A percentile compares a stretch with the other conserved stretches of the same genome.
These are phyloP conservation scores for Festucalex cinctus DNA, from an alignment of 2,113 vertebrate species.

Conservation along the genomic window DNA sequence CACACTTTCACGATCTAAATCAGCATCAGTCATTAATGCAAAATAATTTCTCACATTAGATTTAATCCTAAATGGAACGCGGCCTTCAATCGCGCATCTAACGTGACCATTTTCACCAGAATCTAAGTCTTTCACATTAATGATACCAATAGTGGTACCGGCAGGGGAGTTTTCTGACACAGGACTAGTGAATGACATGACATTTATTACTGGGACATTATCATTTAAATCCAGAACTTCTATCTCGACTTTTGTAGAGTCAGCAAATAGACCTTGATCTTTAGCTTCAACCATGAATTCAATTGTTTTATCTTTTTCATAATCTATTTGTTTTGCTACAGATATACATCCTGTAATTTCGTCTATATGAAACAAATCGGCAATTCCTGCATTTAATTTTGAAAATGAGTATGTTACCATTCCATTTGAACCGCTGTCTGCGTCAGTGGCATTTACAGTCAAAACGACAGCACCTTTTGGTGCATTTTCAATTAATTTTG, in stretches of 20 bases:
- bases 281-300: slow-evolving; percentile 54
- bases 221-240: slow-evolving; percentile 61
- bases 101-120: slow-evolving; percentile 52
- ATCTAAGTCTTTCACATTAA: slow-evolving; percentile 56
- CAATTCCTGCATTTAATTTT: slow-evolving; percentile 13
- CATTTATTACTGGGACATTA: slow-evolving; percentile 44
- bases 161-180: slow-evolving; percentile 38
- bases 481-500: slow-evolving; percentile 22
- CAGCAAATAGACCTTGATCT: slow-evolving; percentile 44
- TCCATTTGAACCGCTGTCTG: slow-evolving; percentile 51
- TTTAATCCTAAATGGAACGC: slow-evolving; percentile 45
- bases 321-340: slow-evolving; percentile 51
- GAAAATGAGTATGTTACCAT: slow-evolving; percentile 60
- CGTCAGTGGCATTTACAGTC: slow-evolving; percentile 52
- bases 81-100: slow-evolving; percentile 33
- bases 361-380: slow-evolving; percentile 41
- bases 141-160: slow-evolving; percentile 46
- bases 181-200: slow-evolving; percentile 45
- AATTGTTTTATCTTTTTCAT: slow-evolving; percentile 50
- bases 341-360: slow-evolving; percentile 18
- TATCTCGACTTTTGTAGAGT: slow-evolving; percentile 43
- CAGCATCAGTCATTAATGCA: slow-evolving; percentile 33
- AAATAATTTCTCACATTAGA: slow-evolving; percentile 54
- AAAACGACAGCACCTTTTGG: neutral
- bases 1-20: slow-evolving; percentile 35